Base-by-base conservation (phyloP, 1,140 invertebrate genomes). In the Drosophila erecta region DNA sequence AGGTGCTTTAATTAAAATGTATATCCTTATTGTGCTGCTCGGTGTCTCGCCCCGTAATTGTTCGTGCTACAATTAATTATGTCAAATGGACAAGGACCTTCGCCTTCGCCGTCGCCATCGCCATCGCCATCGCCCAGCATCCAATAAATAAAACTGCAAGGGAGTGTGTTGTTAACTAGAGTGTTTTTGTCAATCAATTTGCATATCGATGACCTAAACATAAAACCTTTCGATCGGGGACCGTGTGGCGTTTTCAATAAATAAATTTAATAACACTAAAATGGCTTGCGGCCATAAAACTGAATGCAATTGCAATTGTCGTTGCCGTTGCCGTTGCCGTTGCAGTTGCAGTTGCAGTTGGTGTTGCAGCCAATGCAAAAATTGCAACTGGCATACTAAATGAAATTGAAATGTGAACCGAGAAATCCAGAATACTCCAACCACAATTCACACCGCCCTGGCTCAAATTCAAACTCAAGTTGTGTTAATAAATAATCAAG, bases 1-100 rank as follows among this genome's bases (percentile, higher is more conserved):
- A 87, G 83, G 83, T 87, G 83, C 74, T 87, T 87, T 89, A 87
- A 87, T 87, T 87, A 87, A 87, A 87, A 87, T 89, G 83, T 89
- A 87, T 87, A 89, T 89, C 83, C 84, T 69, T 79, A 89, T 89
- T 87, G 79, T 84, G 59, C 84, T 70, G 56, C 64, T 43, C 22
- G 14, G 14, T 17, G 17, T 40, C 46, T 40, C 71, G 30, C 69
- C 61, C 79, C 66, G 84, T 83, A 87, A 87, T 87, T 87, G 84
- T 89, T 76, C 79, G 84, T 87, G 83, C 79, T 70, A 79, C 83
- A 87, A 87, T 87, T 87, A 87, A 87, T 87, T 87, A 84, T 83
- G 84, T 83, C 79, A 89, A 89, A 87, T 84, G 79, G 62, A 66
- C 53, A 47, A 78, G 77, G 15, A 51, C 30, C 49, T 35, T 47